Evolutionary conservation across 2,797 vertebrate genomes (phyloP).

Genomic region (Oceanodroma leucorhoa): DNA sequence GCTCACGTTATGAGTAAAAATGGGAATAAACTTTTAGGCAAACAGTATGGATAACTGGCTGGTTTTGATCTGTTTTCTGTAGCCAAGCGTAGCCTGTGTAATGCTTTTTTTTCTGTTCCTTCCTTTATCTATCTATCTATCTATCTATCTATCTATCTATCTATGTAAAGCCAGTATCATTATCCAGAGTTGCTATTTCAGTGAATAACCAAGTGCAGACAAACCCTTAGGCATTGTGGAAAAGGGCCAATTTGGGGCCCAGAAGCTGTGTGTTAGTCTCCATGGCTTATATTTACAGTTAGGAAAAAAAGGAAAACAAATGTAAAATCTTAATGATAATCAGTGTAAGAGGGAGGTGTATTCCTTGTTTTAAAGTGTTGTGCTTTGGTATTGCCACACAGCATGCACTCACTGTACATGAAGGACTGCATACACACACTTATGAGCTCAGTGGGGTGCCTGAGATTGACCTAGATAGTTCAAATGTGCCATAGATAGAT

Average conservation of each 20-base stretch:
- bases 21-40: background rate
- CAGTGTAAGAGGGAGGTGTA: background rate
- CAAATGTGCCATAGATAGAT: background rate
- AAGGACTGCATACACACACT: background rate
- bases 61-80: background rate
- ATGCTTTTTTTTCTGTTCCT: background rate
- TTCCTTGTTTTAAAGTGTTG: background rate
- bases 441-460: rapidly evolving
- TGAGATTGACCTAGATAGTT: background rate
- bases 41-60: background rate
- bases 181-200: background rate
- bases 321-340: background rate
- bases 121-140: background rate
- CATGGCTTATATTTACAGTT: background rate
- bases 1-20: background rate
- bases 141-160: too few species aligned
- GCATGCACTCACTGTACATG: rapidly evolving
- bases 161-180: background rate
- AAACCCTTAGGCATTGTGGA: background rate
- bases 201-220: background rate
- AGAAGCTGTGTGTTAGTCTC: background rate
- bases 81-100: background rate
- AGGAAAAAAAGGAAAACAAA: background rate
- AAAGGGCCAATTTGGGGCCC: background rate
- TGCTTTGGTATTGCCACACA: background rate